Conservation (phyloP, 2,888 invertebrate species). For the Trichopoda pennipes region DNA sequence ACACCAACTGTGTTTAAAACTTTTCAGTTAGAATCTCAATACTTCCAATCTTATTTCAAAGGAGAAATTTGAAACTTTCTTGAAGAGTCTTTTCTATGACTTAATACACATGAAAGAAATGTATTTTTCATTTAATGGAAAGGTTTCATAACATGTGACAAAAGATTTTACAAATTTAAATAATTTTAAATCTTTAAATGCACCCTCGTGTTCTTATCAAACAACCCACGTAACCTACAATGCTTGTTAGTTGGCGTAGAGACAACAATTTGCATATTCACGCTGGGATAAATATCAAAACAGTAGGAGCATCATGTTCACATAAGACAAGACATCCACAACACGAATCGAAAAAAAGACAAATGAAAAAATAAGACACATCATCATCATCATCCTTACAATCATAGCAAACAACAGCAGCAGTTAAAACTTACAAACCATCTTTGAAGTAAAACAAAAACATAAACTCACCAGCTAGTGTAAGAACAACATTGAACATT, state of each 20-base stretch:
- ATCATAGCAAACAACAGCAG: conserved; percentile 32
- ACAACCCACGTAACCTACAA: conserved; percentile 7
- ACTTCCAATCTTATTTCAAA: no score
- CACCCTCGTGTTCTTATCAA: background rate
- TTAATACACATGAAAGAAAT: no score
- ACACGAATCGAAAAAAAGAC: conserved; percentile 45
- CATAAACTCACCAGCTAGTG: conserved; percentile 29
- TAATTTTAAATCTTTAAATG: background rate
- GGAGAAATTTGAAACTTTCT: no score
- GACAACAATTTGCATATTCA: conserved; percentile 70
- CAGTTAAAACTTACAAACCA: conserved; percentile 27
- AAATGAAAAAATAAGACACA: conserved; percentile 12
- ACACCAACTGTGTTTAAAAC: no score
- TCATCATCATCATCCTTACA: conserved; percentile 8
- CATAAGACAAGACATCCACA: conserved; percentile 63
- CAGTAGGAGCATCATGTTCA: conserved; percentile 65
- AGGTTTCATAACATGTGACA: no score
- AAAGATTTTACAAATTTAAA: background rate
- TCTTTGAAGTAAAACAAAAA: conserved; percentile 27
- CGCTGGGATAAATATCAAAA: conserved; percentile 69
- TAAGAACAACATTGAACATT: conserved; percentile 35
- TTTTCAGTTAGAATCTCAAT: no score
- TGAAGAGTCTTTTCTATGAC: no score
- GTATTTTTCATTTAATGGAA: no score
- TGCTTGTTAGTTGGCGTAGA: conserved; percentile 46